Evolutionary conservation across 2,113 vertebrate species (phyloP), one percentile per base, ranked within the genome.

Genomic region (Equus przewalskii): DNA sequence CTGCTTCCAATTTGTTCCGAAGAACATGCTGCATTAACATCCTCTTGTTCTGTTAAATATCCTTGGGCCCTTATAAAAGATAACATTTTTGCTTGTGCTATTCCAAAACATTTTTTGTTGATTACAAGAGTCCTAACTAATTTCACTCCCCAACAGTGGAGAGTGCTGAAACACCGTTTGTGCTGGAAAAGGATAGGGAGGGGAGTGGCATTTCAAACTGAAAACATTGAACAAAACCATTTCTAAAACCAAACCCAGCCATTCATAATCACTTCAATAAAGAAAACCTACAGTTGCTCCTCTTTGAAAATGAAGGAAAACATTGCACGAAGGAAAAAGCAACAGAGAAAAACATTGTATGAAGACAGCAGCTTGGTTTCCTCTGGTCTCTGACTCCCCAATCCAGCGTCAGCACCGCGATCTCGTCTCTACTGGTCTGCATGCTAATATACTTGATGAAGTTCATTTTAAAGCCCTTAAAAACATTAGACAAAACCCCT

Each of bases 191-290:
- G 10, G 24, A 46, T 26, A 58, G 28, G 78, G 78, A 82, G 65
- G 76, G n/a, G 30, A 62, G 78, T 60, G 72, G n/a, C 65, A 72
- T 73, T 73, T 62, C 15, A 51, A 83, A 49, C 41, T 28, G 22
- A 26, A 73, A 72, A 82, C 46, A 82, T 12, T 82, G 90, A 54
- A 54, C 30, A 69, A 64, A 82, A 69, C 51, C 62, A 33, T 69
- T 60, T 96, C 87, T 87, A 96, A 97, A 97, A 89, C 78, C 79
- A 89, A 89, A 54, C 41, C 86, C 73, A 69, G 89, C 49, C 78
- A 89, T 95, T 93, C 82, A 92, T 79, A 92, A 90, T 85, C 73
- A 89, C 84, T 72, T 70, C 83, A 92, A 51, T 67, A 75, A 95
- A 89, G 96, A 36, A 90, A 91, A 81, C 75, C 82, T 24, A 89